Conservation (phyloP, 2,113 vertebrate genomes). For the Geococcyx californianus region DNA sequence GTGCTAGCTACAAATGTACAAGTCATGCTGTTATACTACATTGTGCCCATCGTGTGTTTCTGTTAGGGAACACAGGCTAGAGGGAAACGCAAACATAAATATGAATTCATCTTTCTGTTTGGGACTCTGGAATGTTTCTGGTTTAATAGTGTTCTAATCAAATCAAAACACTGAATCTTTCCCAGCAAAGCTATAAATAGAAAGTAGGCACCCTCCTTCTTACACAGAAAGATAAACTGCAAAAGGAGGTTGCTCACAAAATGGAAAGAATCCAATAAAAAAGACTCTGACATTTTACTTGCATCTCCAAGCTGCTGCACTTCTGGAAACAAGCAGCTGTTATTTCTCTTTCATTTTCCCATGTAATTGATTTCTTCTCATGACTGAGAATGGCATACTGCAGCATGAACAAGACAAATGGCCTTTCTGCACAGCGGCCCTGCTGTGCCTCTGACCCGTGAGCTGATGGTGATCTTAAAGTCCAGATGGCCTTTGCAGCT, state of each 20-base stretch:
- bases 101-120: conserved; percentile 54
- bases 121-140: conserved; percentile 55
- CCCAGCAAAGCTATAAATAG: conserved; percentile 72
- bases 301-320: neutral
- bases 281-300: neutral
- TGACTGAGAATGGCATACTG: neutral
- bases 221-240: conserved; percentile 21
- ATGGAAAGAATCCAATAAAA: neutral
- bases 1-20: neutral
- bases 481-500: neutral
- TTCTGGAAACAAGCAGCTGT: neutral
- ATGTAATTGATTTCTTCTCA: conserved; percentile 10
- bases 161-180: conserved; percentile 56
- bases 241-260: neutral
- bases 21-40: neutral
- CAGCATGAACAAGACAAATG: neutral
- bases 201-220: conserved; percentile 19
- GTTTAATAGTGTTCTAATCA: conserved; percentile 59
- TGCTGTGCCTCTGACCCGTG: neutral
- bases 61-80: neutral
- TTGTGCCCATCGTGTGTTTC: neutral
- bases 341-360: neutral
- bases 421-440: neutral
- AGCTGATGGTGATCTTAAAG: neutral
- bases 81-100: conserved; percentile 32